Evolutionary conservation across 2,113 vertebrate genomes (phyloP), one percentile per base, ranked within the genome.

Genomic region (Toxotes chatareus): DNA sequence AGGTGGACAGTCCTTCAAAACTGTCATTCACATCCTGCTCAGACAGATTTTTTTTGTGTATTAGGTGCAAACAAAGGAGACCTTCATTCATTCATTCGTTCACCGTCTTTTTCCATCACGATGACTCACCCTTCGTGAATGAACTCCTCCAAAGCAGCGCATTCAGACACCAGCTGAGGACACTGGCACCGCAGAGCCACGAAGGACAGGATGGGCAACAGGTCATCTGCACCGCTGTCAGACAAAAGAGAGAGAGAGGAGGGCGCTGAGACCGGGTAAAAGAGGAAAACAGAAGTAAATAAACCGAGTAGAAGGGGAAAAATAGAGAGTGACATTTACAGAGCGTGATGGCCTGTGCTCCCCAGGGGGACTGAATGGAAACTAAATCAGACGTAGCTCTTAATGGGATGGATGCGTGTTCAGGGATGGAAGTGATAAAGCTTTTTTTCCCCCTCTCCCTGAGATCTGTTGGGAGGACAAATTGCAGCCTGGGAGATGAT

Each of bases 201-300:
- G 0, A 95, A 99, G 11, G 98, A 96, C 91, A 99, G 91, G 93
- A 99, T 98, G 82, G 98, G 98, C 79, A 99, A 80, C 82, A 99
- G 94, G 89, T 99, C 97, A 0, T 99, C 98, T 0, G 98, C 98
- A 0, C 98, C 98, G 0, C 98, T 99, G 95, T 11, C 21, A 66
- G 17, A 77, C 0, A 1, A 69, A 13, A 62, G 23, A 8, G 23
- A 34, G 38, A 27, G 27, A 27, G 27, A 27, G 27, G 61, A 23
- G 36, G 32, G 14, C 0, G 0, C 53, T 36, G n/a, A 53, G 40
- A 65, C 16, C 10, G 44, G 73, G 55, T 49, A 36, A 27, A 64
- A 63, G 3, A 56, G 42, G 31, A 71, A 61, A 56, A 67, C 46
- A 69, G 0, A 65, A 31, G 36, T 42, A 68, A 75, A 76, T 44